phyloP scores from a whole-genome alignment of 2,113 vertebrate species.

The Shinisaurus crocodilurus region DNA sequence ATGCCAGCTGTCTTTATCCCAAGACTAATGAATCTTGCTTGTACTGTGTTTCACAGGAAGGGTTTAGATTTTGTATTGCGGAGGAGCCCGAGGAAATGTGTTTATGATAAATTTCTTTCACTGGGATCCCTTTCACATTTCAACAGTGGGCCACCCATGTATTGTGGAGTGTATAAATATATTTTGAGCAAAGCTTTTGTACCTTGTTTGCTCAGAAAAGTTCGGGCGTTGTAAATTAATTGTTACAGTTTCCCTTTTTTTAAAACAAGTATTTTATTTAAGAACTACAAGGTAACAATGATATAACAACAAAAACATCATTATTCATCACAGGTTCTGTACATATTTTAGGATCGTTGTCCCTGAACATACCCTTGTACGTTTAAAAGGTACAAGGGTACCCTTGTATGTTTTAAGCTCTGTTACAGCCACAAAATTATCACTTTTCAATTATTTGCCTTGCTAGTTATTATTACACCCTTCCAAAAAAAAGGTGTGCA shows the following conservation, averaged over 20 bases:
- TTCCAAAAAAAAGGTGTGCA: too few species aligned
- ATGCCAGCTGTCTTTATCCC: slow-evolving; percentile 21
- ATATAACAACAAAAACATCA: too few species aligned
- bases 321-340: too few species aligned
- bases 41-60: slow-evolving; percentile 19
- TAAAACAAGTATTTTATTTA: too few species aligned
- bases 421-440: too few species aligned
- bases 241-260: slow-evolving; percentile 2
- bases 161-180: neutral
- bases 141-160: neutral
- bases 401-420: too few species aligned
- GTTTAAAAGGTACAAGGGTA: too few species aligned
- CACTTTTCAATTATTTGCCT: too few species aligned
- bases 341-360: too few species aligned
- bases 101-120: neutral
- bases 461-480: too few species aligned
- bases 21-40: slow-evolving; percentile 34
- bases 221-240: neutral
- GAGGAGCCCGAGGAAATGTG: neutral
- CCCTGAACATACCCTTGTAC: too few species aligned
- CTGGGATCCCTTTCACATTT: neutral
- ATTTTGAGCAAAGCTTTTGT: neutral
- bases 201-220: neutral
- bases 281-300: too few species aligned
- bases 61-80: neutral